Base-by-base conservation (phyloP, 2,888 invertebrate species). In the Pseudoips prasinana region DNA sequence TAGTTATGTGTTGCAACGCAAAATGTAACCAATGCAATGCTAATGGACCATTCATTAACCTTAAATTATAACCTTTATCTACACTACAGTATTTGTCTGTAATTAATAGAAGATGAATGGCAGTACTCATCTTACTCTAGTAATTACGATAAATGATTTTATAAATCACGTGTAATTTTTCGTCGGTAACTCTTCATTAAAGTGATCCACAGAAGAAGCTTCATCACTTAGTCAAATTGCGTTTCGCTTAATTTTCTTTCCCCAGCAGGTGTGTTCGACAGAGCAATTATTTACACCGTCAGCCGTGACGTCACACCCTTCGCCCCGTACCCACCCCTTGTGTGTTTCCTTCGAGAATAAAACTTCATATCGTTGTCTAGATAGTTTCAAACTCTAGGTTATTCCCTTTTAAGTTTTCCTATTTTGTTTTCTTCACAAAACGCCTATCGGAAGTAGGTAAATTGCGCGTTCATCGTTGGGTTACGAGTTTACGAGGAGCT, bases 221-320 rank as follows among this genome's bases (percentile, higher is more conserved):
- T 82, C 81, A 87, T 87, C 87, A 87, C 83, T 88, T 86, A 87
- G 85, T 86, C 86, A 86, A 87, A 87, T 87, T 86, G 83, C 85
- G 85, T 86, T 86, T 81, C 84, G 77, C 87, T 87, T 88, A 87
- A 88, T 88, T 87, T 88, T 87, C 86, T 87, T 87, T 86, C 74
- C 69, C 75, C 76, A 74, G 81, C 88, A 87, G 88, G 87, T 88
- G 88, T 87, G 84, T 88, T 88, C 88, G 88, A 88, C 88, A 84
- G 81, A 85, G 84, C 85, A 87, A 87, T 88, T 88, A 88, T 88
- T 88, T 87, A 88, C 83, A 81, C 75, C 84, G 83, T 68, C 80
- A 77, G 78, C 63, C 66, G 71, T 81, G 84, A 82, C 84, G 83
- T 83, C 83, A 83, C 72, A 61, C 56, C 36, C 29, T 60, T 53